Evolutionary conservation across 2,797 vertebrate species (phyloP), one percentile per base, ranked within the genome.

Genomic region (Oophaga sylvatica): DNA sequence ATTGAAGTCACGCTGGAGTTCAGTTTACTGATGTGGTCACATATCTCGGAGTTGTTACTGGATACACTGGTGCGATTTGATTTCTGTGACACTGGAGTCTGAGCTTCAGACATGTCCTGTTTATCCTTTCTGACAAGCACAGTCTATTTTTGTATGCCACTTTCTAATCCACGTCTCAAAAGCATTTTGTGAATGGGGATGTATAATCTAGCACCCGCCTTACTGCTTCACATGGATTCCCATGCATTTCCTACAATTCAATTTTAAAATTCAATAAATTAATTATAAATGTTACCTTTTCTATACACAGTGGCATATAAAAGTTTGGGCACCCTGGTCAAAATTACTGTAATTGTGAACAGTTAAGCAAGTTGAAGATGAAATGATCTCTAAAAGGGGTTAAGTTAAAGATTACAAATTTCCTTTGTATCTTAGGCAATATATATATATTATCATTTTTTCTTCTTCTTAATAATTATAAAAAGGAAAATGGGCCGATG

Each of bases 51-150:
- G 68, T 59, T 71, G 35, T 73, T 73, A 73, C 59, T 73, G 81
- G 78, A 78, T 57, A 68, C 48, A 70, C 67, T 79, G 73, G 65
- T 88, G 87, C 56, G 53, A 84, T 80, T 71, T 84, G 75, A 88
- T 80, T 80, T 80, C 76, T 84, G 65, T 73, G 75, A 88, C 81
- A 71, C 53, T 71, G 86, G 81, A 87, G 81, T 79, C 81, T 48
- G 87, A 35, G 82, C 81, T 26, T 60, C 73, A 83, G 87, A 84
- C 81, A 53, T 71, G 87, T 84, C 73, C 87, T 88, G 87, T 80
- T 84, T 88, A 88, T 88, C 62, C 75, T 80, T 62, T 84, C 87
- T 84, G 87, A 80, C 87, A 84, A 60, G 22, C 31, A 82, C 20
- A 82, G 26, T 65, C 80, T 87, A 87, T 87, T 82, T 87, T 77